A percentile compares a stretch with the other conserved stretches of the same genome.
phyloP scores from a whole-genome alignment of 2,888 invertebrate genomes.

The Prosapia bicincta region DNA sequence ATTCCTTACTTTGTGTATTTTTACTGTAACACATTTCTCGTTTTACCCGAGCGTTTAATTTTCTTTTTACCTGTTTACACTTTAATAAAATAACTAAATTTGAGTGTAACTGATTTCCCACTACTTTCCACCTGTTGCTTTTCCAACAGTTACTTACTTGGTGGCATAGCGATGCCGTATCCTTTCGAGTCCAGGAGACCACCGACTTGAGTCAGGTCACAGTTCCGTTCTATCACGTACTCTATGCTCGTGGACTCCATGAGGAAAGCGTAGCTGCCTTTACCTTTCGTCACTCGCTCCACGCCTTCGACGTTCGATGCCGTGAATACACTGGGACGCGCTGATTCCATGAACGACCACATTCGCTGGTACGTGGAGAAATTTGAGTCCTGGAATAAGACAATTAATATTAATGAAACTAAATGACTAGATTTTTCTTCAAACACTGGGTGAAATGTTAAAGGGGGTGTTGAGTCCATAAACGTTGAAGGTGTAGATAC shows the following conservation, averaged over 20 bases:
- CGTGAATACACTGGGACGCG: constrained; percentile 83
- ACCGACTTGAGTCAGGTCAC: constrained; percentile 88
- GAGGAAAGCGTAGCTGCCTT: constrained; percentile 89
- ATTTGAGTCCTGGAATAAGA: constrained; percentile 83
- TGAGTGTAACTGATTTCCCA: no score
- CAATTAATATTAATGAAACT: no score
- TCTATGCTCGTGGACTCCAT: constrained; percentile 98
- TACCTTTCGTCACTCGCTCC: constrained; percentile 78
- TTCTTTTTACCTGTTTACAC: no score
- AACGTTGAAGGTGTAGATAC: no score
- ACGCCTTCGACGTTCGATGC: constrained; percentile 86
- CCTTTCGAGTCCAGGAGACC: constrained; percentile 91
- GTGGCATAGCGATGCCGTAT: constrained; percentile 92
- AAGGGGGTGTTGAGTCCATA: no score
- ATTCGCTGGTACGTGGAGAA: constrained; percentile 91
- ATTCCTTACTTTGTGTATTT: no score
- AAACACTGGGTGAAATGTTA: no score
- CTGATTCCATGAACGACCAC: constrained; percentile 94
- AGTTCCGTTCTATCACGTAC: constrained; percentile 86
- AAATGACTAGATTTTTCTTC: constrained; percentile 11
- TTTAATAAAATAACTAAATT: no score
- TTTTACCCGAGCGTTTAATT: no score
- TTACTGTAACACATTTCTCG: no score
- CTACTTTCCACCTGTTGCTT: no score
- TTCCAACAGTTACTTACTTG: constrained; percentile 78